A percentile compares a stretch with the other conserved stretches of the same genome.
These are phyloP conservation scores for Parthenolecanium corni DNA, from an alignment of 2,888 invertebrate species.

Conservation along the genomic window DNA sequence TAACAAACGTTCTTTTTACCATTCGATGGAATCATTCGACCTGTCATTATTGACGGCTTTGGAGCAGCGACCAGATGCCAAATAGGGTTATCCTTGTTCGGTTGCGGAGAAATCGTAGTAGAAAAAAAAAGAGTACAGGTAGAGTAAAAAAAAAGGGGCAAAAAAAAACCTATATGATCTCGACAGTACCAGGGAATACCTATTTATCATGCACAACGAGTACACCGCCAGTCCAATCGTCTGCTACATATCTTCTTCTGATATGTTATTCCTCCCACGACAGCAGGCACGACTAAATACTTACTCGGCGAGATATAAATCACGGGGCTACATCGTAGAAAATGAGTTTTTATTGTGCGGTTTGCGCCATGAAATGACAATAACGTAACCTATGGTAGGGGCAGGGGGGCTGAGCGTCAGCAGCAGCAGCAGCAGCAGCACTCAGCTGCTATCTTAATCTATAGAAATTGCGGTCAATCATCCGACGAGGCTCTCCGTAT, in stretches of 20 bases:
- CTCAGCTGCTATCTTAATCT: slow-evolving; percentile 26
- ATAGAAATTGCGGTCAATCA: slow-evolving; percentile 28
- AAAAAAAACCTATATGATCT: slow-evolving; percentile 1
- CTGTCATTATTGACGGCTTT: slow-evolving; percentile 28
- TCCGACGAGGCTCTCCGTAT: slow-evolving; percentile 12
- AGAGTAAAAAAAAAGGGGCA: slow-evolving; percentile 15
- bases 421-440: not conserved
- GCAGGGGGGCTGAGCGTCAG: not conserved
- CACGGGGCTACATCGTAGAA: slow-evolving; percentile 23
- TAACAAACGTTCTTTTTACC: slow-evolving; percentile 18
- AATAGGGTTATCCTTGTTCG: slow-evolving; percentile 23
- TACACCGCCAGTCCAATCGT: slow-evolving; percentile 18
- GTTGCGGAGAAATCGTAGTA: slow-evolving; percentile 13
- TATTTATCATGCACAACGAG: slow-evolving; percentile 27
- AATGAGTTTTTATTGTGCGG: slow-evolving; percentile 27
- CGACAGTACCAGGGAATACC: slow-evolving; percentile 17
- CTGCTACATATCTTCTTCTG: slow-evolving; percentile 25
- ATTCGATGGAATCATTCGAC: slow-evolving; percentile 23
- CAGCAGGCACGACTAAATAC: slow-evolving; percentile 28
- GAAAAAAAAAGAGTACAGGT: slow-evolving; percentile 1
- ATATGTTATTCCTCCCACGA: slow-evolving; percentile 28
- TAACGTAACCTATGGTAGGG: slow-evolving; percentile 22
- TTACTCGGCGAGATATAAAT: slow-evolving; percentile 25
- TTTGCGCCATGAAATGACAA: slow-evolving; percentile 28
- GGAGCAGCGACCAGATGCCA: slow-evolving; percentile 24